Evolutionary conservation across 1,140 invertebrate genomes (phyloP).

Genomic region (Diabrotica undecimpunctata): DNA sequence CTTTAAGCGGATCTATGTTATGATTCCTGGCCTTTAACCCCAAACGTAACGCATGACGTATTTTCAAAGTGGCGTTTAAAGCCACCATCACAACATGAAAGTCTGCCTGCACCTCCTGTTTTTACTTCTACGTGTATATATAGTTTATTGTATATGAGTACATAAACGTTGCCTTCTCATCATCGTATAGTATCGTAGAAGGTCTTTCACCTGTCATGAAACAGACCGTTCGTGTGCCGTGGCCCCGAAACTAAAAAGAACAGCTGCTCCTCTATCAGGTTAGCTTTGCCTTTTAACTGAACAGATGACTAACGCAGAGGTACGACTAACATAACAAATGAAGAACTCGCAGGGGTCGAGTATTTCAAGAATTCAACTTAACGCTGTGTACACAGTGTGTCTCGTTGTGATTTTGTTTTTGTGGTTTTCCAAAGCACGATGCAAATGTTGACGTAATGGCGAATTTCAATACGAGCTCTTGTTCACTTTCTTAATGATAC

Average conservation of each 20-base stretch:
- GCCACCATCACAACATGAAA: neutral
- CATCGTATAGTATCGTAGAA: neutral
- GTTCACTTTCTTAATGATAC: no score
- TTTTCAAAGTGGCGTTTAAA: neutral
- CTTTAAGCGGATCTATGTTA: no score
- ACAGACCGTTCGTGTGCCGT: neutral
- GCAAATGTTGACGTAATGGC: no score
- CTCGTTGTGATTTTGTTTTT: no score
- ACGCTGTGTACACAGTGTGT: no score
- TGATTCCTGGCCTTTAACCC: neutral
- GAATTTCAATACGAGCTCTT: no score
- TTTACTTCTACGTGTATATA: neutral
- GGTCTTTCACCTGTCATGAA: constrained; percentile 12
- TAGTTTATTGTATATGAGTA: constrained; percentile 1
- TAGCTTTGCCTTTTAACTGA: constrained; percentile 14
- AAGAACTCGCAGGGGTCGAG: no score
- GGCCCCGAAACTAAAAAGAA: neutral
- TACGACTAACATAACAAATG: neutral
- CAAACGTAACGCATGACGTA: neutral
- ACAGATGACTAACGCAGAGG: constrained; percentile 10
- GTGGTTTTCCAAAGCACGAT: no score
- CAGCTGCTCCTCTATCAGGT: constrained; percentile 3
- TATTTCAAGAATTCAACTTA: no score
- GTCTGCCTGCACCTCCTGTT: neutral
- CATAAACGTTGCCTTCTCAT: neutral